These are phyloP conservation scores for Macheiramphus alcinus DNA, from an alignment of 2,113 vertebrate species.

Conservation along the genomic window DNA sequence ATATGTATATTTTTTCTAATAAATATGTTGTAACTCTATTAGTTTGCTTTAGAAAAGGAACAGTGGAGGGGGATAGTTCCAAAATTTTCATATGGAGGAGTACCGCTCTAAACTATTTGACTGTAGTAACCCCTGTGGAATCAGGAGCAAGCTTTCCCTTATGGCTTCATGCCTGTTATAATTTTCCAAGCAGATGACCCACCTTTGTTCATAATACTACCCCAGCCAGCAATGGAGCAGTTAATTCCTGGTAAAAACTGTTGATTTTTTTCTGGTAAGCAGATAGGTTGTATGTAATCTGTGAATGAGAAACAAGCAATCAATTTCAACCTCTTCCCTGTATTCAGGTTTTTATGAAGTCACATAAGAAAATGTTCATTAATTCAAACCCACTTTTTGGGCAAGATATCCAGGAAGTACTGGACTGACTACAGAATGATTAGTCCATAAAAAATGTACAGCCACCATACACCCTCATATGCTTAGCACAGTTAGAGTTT, in stretches of 20 bases:
- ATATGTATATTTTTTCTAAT: neutral
- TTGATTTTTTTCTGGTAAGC: constrained; percentile 78
- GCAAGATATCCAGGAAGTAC: neutral
- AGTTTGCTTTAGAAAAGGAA: neutral
- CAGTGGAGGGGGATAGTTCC: neutral
- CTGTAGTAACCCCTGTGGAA: neutral
- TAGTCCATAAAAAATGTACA: neutral
- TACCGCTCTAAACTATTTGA: neutral
- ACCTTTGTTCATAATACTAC: constrained; percentile 46
- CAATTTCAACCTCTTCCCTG: neutral
- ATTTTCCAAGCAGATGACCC: neutral
- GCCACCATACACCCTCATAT: neutral
- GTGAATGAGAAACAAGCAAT: neutral
- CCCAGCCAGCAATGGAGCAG: constrained; percentile 91
- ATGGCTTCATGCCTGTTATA: neutral
- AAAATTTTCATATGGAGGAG: neutral
- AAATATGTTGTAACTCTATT: neutral
- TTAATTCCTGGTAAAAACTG: constrained; percentile 73
- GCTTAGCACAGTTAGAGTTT: neutral
- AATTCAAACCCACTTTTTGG: neutral
- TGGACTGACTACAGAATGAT: neutral
- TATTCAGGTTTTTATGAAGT: neutral
- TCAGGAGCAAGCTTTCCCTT: neutral
- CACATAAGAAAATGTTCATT: neutral
- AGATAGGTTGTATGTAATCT: constrained; percentile 88